Base-by-base conservation (phyloP, 1,140 invertebrate species). In the Goniozus legneri region DNA sequence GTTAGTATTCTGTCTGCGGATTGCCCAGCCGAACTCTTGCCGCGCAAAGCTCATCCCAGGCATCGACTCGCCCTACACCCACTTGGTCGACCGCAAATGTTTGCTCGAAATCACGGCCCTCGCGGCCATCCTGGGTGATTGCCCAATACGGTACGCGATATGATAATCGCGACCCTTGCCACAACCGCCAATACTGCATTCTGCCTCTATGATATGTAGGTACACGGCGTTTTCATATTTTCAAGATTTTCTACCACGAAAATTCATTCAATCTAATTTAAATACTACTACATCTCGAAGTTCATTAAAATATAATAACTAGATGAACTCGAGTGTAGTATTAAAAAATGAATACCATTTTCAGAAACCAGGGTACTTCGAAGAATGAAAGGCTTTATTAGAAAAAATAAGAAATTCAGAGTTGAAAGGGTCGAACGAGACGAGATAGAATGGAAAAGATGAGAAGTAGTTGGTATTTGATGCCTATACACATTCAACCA, bases 1-100 rank as follows among this genome's bases (percentile, higher is more conserved):
- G 66, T 73, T 73, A 64, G 70, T 73, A 73, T 74, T 74, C 70
- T 49, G 51, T 44, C 42, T 55, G 60, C 56, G 64, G 64, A 71
- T 69, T 67, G 58, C 54, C 37, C 50, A 49, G 53, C 47, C 40
- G 43, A 62, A 54, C 47, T 62, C 60, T 55, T 47, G 52, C 48
- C 51, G 44, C 51, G 55, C 33, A 53, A 53, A 56, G 42, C 58
- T 62, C 62, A 41, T 6, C 6, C 24, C 6, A 27, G 24, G 24
- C 24, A 7, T 27, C 24, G 24, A 6, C 12, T 12, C 6, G 12
- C 12, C 6, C 6, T 27, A 12, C 34, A 8, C 7, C 37, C 52
- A 48, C 35, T 39, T 45, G 51, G 53, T 47, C 49, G 53, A 52
- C 50, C 24, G 49, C 62, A 60, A 60, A 69, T 65, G 54, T 67